These are phyloP conservation scores for Stegophylla sp. DNA, from an alignment of 2,888 invertebrate genomes.

Conservation along the genomic window DNA sequence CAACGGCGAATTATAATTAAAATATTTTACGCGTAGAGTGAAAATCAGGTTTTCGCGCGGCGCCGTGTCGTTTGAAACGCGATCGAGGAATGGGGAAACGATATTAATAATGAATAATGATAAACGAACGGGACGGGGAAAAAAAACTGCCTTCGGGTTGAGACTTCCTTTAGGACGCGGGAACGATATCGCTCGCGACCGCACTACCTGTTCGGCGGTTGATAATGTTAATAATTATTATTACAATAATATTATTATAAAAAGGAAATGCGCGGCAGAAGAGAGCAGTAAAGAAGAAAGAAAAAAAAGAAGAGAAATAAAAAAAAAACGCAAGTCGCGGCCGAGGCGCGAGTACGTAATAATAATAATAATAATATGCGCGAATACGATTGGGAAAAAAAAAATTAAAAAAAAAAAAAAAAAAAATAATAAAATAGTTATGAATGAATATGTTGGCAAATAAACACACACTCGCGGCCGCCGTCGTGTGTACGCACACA, in stretches of 20 bases:
- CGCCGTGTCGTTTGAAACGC: too few relatives aligned
- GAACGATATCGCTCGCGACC: not conserved
- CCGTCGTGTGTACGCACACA: not conserved
- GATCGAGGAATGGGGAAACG: too few relatives aligned
- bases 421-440: conserved; percentile 29
- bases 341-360: not conserved
- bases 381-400: not conserved
- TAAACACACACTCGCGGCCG: conserved; percentile 16
- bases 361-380: not conserved
- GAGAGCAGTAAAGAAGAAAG: too few relatives aligned
- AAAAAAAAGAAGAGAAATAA: not conserved
- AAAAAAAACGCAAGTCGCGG: not conserved
- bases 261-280: not conserved
- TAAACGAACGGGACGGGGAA: not conserved
- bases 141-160: not conserved
- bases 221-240: too few relatives aligned
- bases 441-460: conserved; percentile 54
- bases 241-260: not conserved
- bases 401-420: conserved; percentile 23
- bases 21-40: too few relatives aligned
- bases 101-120: not conserved
- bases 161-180: not conserved
- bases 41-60: too few relatives aligned
- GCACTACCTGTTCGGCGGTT: conserved; percentile 25
- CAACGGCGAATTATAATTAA: too few relatives aligned